These are phyloP conservation scores for Drosophila atripex DNA, from an alignment of 2,888 invertebrate species.

Conservation along the genomic window DNA sequence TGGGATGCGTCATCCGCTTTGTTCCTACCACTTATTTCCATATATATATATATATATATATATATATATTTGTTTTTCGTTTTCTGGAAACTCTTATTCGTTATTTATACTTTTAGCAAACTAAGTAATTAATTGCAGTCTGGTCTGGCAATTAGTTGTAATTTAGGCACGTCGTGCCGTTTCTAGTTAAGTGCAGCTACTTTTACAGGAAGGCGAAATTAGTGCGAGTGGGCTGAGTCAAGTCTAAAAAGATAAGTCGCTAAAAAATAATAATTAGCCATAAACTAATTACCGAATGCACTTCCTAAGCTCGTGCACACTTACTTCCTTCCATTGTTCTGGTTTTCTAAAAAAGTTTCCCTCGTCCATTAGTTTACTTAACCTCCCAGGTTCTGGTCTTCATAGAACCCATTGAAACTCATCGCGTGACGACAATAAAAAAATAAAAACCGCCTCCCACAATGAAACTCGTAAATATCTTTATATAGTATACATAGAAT, in stretches of 20 bases:
- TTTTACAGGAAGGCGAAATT: constrained; percentile 15
- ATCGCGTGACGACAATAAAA: constrained; percentile 55
- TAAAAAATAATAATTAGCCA: constrained; percentile 56
- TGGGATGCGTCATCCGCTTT: constrained; percentile 29
- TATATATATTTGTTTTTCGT: constrained; percentile 1
- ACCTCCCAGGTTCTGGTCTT: constrained; percentile 2
- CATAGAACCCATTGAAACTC: constrained; percentile 23
- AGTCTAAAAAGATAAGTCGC: constrained; percentile 42
- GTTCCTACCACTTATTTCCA: constrained; percentile 1
- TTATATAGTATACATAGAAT: constrained; percentile 4
- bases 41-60: not conserved
- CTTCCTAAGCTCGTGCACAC: constrained; percentile 10
- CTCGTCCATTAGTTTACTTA: constrained; percentile 7
- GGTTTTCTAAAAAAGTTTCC: not conserved
- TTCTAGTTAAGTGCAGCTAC: constrained; percentile 29
- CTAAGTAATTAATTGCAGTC: constrained; percentile 38
- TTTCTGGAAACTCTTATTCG: constrained; percentile 1
- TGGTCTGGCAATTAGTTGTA: constrained; percentile 28
- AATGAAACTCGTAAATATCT: constrained; percentile 16
- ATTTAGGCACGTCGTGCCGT: constrained; percentile 28
- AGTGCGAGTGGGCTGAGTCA: not conserved
- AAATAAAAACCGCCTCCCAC: constrained; percentile 12
- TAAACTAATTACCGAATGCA: constrained; percentile 21
- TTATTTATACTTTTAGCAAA: constrained; percentile 23
- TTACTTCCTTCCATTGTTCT: constrained; percentile 26